These are phyloP conservation scores for Sympetrum striolatum DNA, from an alignment of 2,888 invertebrate genomes.

Conservation along the genomic window DNA sequence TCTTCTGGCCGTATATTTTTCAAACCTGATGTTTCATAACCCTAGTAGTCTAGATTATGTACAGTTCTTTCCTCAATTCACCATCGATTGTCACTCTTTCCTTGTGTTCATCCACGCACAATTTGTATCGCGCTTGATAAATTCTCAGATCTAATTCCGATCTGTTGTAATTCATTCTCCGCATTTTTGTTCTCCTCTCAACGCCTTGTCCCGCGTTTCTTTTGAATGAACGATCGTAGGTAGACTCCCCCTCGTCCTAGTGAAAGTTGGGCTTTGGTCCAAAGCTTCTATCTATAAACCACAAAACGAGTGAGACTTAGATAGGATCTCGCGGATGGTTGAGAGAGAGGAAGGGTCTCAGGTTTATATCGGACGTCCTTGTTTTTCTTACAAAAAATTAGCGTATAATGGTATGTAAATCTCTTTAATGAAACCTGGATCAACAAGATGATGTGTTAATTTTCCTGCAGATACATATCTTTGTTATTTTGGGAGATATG, in stretches of 20 bases:
- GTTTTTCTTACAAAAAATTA: not conserved
- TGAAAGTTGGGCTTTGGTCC: not conserved
- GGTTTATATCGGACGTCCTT: not conserved
- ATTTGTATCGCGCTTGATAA: too few species aligned
- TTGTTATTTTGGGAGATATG: not conserved
- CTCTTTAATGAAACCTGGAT: not conserved
- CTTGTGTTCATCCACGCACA: too few species aligned
- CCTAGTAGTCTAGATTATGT: too few species aligned
- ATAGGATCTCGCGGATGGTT: not conserved
- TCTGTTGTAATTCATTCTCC: too few species aligned
- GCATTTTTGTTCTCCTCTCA: too few species aligned
- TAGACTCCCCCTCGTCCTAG: not conserved
- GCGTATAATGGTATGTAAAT: not conserved
- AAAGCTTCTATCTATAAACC: not conserved
- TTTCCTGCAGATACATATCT: not conserved
- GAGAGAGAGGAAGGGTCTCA: not conserved
- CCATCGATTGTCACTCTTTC: too few species aligned
- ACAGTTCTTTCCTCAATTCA: too few species aligned
- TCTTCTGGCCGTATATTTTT: too few species aligned
- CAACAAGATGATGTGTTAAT: not conserved
- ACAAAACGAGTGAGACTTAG: not conserved
- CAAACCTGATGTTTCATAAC: too few species aligned
- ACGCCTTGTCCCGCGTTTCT: not conserved
- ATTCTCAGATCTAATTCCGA: too few species aligned
- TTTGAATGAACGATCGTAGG: not conserved